phyloP scores from a whole-genome alignment of 2,888 invertebrate genomes.

The Tryphoninae sp. region DNA sequence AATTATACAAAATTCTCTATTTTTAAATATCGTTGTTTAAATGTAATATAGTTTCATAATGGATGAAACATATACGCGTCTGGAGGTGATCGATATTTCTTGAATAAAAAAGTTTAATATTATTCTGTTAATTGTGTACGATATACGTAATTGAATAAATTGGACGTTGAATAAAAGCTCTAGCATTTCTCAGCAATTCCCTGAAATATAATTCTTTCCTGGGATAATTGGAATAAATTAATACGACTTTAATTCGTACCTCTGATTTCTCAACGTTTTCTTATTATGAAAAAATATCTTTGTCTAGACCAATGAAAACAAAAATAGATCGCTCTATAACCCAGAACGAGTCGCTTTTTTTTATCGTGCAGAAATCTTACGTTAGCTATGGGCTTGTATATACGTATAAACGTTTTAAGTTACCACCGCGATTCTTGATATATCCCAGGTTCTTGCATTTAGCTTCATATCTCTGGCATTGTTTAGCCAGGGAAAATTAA shows the following conservation, averaged over 20 bases:
- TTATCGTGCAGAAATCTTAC: conserved; percentile 18
- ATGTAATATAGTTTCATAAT: not conserved
- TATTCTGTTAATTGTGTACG: no score
- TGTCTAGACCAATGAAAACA: not conserved
- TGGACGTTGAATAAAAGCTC: no score
- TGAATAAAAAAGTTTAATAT: no score
- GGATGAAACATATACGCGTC: not conserved
- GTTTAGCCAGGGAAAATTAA: conserved; percentile 83
- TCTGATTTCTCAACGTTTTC: not conserved
- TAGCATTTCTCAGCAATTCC: no score
- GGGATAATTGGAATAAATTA: not conserved
- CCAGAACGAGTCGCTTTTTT: conserved; percentile 12
- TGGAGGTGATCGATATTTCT: no score
- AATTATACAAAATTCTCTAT: conserved; percentile 7
- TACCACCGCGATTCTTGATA: no score
- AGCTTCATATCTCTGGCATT: conserved; percentile 75
- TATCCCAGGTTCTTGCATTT: not conserved
- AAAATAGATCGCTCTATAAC: not conserved
- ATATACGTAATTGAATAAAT: no score
- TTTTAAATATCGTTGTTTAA: not conserved
- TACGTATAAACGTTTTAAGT: conserved; percentile 58
- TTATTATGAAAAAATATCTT: not conserved
- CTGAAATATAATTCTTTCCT: not conserved
- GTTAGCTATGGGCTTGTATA: conserved; percentile 39
- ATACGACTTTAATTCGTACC: not conserved